phyloP scores from a whole-genome alignment of 2,888 invertebrate species.

The Cremastinae sp. region DNA sequence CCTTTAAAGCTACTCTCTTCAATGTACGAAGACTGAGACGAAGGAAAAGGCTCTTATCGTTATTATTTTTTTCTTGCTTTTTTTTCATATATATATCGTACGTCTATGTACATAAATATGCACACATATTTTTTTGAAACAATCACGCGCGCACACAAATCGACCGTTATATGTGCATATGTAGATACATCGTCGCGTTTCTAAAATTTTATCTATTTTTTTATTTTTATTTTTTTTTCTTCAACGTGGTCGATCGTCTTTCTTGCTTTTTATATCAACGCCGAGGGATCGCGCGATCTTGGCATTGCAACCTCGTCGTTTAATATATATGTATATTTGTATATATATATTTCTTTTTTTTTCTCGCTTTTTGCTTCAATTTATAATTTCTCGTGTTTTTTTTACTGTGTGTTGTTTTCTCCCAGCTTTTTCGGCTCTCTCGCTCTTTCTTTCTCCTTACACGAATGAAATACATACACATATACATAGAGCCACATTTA shows the following conservation, averaged over 20 bases:
- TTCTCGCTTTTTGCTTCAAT: background rate
- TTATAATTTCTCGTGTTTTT: conserved; percentile 4
- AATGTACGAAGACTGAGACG: conserved; percentile 43
- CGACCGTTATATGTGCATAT: background rate
- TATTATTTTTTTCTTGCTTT: background rate
- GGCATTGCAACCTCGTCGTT: conserved; percentile 11
- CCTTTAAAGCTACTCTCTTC: no score
- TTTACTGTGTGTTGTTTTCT: background rate
- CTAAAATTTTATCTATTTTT: conserved; percentile 1
- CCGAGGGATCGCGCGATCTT: conserved; percentile 17
- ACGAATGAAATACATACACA: conserved; percentile 60
- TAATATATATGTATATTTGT: background rate
- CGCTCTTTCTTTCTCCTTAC: conserved; percentile 21
- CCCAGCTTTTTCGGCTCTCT: background rate
- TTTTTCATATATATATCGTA: conserved; percentile 9
- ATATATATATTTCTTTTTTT: conserved; percentile 4
- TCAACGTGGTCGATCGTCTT: conserved; percentile 49
- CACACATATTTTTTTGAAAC: background rate
- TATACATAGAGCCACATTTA: conserved; percentile 67
- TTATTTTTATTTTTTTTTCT: no score
- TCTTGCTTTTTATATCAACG: conserved; percentile 26
- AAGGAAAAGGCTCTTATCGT: conserved; percentile 28
- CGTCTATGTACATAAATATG: background rate
- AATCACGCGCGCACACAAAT: no score
- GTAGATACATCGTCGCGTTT: background rate